Conservation (phyloP, 2,888 invertebrate species). For the Nycteola revayana region DNA sequence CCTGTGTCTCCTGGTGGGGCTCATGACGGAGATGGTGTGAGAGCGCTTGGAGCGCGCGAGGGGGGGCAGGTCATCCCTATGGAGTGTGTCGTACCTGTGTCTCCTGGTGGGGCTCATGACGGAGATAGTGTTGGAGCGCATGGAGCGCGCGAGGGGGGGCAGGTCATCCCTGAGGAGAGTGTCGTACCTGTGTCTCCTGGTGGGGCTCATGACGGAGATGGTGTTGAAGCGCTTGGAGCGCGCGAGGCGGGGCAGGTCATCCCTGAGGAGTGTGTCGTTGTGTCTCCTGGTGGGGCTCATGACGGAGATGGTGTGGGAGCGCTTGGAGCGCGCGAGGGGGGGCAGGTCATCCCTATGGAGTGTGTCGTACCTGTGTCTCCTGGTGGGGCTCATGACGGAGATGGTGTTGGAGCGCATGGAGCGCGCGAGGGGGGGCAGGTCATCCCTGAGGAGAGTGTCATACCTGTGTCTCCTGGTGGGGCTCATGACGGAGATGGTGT, state of each 20-base stretch:
- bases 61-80: no score
- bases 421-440: slow-evolving; percentile 39
- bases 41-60: slow-evolving; percentile 81
- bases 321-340: slow-evolving; percentile 60
- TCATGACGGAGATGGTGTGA: slow-evolving; percentile 95
- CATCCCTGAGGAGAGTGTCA: slow-evolving; percentile 52
- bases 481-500: slow-evolving; percentile 94
- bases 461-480: slow-evolving; percentile 79
- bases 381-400: slow-evolving; percentile 90
- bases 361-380: slow-evolving; percentile 51
- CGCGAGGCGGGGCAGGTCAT: slow-evolving; percentile 24
- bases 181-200: slow-evolving; percentile 62
- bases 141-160: slow-evolving; percentile 53
- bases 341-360: slow-evolving; percentile 3
- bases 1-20: slow-evolving; percentile 80
- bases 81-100: slow-evolving; percentile 58
- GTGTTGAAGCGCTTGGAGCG: slow-evolving; percentile 86
- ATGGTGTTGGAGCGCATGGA: slow-evolving; percentile 89
- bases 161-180: slow-evolving; percentile 52
- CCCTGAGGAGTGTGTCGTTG: slow-evolving; percentile 46
- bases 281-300: slow-evolving; percentile 86
- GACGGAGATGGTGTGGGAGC: slow-evolving; percentile 93
- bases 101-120: slow-evolving; percentile 89
- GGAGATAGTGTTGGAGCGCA: slow-evolving; percentile 90
- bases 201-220: slow-evolving; percentile 92